Conservation (phyloP, 1,140 invertebrate species). For the Leptopilina clavipes region DNA sequence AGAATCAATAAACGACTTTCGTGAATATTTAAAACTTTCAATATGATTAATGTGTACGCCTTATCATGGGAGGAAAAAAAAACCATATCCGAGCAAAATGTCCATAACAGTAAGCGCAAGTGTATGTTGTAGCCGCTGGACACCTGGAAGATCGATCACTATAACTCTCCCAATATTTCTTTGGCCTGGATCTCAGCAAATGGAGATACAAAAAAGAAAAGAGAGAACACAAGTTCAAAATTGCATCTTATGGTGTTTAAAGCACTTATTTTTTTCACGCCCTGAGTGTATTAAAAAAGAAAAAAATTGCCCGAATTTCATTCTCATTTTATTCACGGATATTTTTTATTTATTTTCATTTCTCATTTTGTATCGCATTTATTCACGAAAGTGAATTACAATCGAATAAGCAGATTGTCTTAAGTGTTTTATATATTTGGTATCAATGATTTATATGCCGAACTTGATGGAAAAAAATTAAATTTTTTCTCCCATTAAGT, state of each 20-base stretch:
- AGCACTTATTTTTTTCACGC: constrained; percentile 22
- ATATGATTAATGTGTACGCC: constrained; percentile 19
- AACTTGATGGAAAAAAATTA: no score
- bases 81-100: background rate
- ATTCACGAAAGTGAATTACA: no score
- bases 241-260: constrained; percentile 26
- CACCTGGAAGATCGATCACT: constrained; percentile 7
- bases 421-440: no score
- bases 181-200: background rate
- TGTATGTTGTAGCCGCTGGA: constrained; percentile 8
- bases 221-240: background rate
- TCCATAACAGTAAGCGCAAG: constrained; percentile 9
- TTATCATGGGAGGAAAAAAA: background rate
- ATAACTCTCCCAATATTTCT: constrained; percentile 22
- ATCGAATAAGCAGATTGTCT: no score
- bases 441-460: no score
- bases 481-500: no score
- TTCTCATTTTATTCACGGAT: background rate
- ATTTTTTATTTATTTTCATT: background rate
- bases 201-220: background rate
- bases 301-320: background rate
- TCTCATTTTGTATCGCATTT: background rate
- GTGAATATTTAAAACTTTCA: background rate
- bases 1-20: constrained; percentile 6
- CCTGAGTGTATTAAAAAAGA: background rate